These are phyloP conservation scores for Neolamprologus sp. DNA, from an alignment of 2,113 vertebrate species.

Conservation along the genomic window DNA sequence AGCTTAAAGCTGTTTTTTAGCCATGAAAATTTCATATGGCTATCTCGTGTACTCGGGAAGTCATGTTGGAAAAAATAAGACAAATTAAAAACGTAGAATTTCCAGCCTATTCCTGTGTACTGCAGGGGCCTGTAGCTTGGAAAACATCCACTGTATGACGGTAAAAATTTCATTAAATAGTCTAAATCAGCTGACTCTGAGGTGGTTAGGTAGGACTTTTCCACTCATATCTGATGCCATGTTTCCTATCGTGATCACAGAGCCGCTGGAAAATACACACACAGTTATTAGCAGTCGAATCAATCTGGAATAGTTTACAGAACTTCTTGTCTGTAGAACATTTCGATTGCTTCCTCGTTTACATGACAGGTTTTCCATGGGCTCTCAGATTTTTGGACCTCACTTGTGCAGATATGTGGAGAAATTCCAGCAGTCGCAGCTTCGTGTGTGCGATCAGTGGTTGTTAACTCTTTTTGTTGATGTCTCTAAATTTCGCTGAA, in stretches of 20 bases:
- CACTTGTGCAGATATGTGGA: not conserved
- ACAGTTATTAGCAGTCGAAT: not conserved
- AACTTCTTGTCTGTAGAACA: not conserved
- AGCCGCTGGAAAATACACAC: not conserved
- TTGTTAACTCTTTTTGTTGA: not conserved
- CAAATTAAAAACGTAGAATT: not conserved
- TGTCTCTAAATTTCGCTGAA: not conserved
- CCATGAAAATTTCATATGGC: not conserved
- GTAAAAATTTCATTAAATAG: not conserved
- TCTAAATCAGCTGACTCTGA: not conserved
- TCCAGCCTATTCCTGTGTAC: not conserved
- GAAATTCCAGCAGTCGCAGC: not conserved
- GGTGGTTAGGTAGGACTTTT: not conserved
- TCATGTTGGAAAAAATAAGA: not conserved
- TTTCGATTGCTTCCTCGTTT: not conserved
- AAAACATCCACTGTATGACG: not conserved
- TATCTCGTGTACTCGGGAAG: rapidly evolving
- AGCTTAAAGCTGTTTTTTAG: not conserved
- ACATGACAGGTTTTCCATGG: not conserved
- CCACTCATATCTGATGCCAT: not conserved
- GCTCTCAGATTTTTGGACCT: not conserved
- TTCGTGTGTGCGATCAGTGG: not conserved
- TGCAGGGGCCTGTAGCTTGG: not conserved
- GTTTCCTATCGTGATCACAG: not conserved
- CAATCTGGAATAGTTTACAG: not conserved